Percentiles rank a stretch among this genome's conserved stretches.
Evolutionary conservation across 2,888 invertebrate species (phyloP).

Genomic region (Nomada fucata): DNA sequence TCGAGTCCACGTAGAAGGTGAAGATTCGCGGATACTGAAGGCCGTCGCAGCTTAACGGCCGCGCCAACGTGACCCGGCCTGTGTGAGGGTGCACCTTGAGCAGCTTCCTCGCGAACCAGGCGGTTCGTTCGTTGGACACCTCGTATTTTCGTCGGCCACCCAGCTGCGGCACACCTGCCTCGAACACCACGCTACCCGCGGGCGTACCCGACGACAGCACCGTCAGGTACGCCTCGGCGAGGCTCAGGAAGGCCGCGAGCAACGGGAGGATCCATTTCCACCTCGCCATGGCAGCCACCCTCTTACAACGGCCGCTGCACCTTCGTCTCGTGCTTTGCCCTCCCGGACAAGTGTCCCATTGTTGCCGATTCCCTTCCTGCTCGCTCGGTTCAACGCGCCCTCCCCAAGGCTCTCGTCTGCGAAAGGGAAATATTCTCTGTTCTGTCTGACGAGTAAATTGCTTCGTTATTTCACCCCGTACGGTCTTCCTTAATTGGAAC

Average conservation of each 20-base stretch:
- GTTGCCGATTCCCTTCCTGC: constrained; percentile 11
- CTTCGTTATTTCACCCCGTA: constrained; percentile 2
- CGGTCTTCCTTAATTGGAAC: background rate
- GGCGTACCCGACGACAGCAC: constrained; percentile 83
- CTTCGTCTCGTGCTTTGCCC: constrained; percentile 63
- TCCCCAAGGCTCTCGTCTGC: constrained; percentile 51
- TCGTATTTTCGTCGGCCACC: constrained; percentile 92
- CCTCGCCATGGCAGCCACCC: constrained; percentile 75
- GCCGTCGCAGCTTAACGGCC: constrained; percentile 91
- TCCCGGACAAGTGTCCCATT: constrained; percentile 53
- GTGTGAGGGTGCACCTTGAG: constrained; percentile 90
- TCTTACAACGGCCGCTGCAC: constrained; percentile 51
- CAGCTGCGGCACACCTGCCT: constrained; percentile 92
- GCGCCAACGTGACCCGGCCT: constrained; percentile 90
- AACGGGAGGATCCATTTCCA: constrained; percentile 75
- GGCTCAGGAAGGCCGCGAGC: constrained; percentile 65
- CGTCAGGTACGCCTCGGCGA: constrained; percentile 79
- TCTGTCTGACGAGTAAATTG: background rate
- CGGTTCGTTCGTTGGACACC: constrained; percentile 92
- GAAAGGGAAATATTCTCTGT: background rate
- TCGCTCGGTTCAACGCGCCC: constrained; percentile 30
- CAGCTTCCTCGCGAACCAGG: constrained; percentile 92
- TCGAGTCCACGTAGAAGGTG: constrained; percentile 94
- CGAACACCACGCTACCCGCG: constrained; percentile 89
- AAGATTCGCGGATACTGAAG: constrained; percentile 93